These are phyloP conservation scores for Troglohyphantes excavatus DNA, from an alignment of 2,888 invertebrate species.

Conservation along the genomic window DNA sequence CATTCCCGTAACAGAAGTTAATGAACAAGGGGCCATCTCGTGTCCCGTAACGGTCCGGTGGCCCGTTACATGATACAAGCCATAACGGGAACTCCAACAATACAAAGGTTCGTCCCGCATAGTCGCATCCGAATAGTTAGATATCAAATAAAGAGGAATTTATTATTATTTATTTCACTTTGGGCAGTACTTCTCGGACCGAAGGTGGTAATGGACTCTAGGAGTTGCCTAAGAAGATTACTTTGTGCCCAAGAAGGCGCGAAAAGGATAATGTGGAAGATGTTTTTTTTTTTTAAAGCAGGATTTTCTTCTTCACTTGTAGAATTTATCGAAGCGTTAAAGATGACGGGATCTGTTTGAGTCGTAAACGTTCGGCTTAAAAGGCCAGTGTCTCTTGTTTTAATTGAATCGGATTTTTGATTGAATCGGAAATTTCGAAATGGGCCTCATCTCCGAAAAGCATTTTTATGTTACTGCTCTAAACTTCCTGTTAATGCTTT, in stretches of 20 bases:
- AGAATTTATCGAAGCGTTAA: not conserved
- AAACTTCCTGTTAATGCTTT: too few relatives aligned
- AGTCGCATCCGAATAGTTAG: conserved; percentile 21
- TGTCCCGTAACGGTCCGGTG: conserved; percentile 46
- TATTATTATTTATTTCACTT: conserved; percentile 3
- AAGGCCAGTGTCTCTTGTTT: not conserved
- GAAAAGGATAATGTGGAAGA: conserved; percentile 12
- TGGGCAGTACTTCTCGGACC: not conserved
- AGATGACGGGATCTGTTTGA: not conserved
- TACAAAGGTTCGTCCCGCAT: conserved; percentile 23
- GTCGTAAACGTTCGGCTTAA: not conserved
- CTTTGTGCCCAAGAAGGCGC: conserved; percentile 14
- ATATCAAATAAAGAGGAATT: conserved; percentile 4
- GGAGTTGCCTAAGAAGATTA: conserved; percentile 11
- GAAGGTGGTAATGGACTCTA: conserved; percentile 13
- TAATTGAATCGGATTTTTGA: too few relatives aligned
- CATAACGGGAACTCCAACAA: conserved; percentile 53
- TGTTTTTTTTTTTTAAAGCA: not conserved
- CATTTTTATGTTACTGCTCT: too few relatives aligned
- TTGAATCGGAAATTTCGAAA: too few relatives aligned
- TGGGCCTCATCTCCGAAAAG: too few relatives aligned
- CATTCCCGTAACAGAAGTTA: not conserved
- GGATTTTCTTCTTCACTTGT: not conserved
- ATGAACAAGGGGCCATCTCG: conserved; percentile 8
- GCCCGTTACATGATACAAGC: conserved; percentile 18